phyloP scores from a whole-genome alignment of 2,888 invertebrate genomes.

The Gymnoscelis rufifasciata region DNA sequence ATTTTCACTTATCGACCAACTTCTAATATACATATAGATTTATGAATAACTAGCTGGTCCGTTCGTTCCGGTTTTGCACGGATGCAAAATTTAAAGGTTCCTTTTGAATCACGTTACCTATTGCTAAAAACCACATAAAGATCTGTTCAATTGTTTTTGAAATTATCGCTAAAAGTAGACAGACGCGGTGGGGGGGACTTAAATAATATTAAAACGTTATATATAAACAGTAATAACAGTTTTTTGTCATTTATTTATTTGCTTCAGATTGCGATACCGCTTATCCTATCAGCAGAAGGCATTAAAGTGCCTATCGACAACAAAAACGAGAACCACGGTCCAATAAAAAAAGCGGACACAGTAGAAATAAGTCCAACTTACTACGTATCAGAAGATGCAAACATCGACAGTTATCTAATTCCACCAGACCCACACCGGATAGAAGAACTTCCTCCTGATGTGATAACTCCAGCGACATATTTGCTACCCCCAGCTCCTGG shows the following conservation, averaged over 20 bases:
- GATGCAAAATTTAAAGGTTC: too few relatives aligned
- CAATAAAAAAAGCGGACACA: constrained; percentile 29
- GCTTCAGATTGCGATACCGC: constrained; percentile 51
- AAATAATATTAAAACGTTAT: too few relatives aligned
- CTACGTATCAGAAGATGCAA: constrained; percentile 46
- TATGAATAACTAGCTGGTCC: too few relatives aligned
- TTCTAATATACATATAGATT: too few relatives aligned
- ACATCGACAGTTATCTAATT: constrained; percentile 54
- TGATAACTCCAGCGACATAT: constrained; percentile 55
- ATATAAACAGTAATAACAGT: too few relatives aligned
- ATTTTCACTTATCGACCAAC: background rate
- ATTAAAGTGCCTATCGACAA: constrained; percentile 58
- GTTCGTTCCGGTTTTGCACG: too few relatives aligned
- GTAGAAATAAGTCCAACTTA: constrained; percentile 45
- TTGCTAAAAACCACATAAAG: too few relatives aligned
- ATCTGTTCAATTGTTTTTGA: too few relatives aligned
- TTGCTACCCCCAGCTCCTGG: constrained; percentile 56
- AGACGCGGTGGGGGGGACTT: too few relatives aligned
- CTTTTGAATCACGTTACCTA: too few relatives aligned
- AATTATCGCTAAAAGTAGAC: too few relatives aligned
- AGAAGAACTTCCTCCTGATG: constrained; percentile 42
- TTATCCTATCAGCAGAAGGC: constrained; percentile 40
- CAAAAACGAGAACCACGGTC: constrained; percentile 32
- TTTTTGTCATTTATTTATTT: constrained; percentile 1
- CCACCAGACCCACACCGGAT: constrained; percentile 53